These are phyloP conservation scores for Pedetes capensis DNA, from an alignment of 2,113 vertebrate genomes.

Conservation along the genomic window DNA sequence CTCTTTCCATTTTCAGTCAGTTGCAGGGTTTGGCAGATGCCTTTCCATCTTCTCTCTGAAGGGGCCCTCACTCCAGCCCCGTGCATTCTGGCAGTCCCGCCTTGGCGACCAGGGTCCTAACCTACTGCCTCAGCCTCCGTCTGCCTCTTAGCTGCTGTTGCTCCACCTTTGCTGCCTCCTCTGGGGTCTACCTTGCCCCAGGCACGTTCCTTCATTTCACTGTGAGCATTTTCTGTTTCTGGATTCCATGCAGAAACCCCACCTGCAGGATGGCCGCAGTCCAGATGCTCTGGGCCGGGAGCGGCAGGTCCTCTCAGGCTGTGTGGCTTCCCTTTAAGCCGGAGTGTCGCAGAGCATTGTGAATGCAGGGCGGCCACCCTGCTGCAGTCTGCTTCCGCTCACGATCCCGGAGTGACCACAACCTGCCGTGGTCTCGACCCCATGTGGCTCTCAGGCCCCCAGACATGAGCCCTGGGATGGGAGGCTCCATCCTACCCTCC, in stretches of 20 bases:
- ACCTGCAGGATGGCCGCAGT: not conserved
- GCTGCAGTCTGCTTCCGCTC: fast-evolving
- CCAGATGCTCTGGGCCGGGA: fast-evolving
- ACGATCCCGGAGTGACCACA: not conserved
- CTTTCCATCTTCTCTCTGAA: not conserved
- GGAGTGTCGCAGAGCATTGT: fast-evolving
- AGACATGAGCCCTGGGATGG: fast-evolving
- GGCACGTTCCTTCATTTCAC: fast-evolving
- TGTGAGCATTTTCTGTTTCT: no score
- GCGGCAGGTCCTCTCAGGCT: not conserved
- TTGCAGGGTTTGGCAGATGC: not conserved
- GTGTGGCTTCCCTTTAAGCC: not conserved
- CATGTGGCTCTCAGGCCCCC: fast-evolving
- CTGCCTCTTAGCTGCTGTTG: no score
- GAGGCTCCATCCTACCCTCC: no score
- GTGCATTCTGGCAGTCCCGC: no score
- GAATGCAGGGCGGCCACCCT: not conserved
- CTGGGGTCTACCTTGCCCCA: not conserved
- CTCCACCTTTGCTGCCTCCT: not conserved
- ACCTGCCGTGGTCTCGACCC: no score
- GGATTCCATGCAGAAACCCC: not conserved
- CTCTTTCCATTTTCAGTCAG: not conserved
- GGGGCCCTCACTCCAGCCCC: no score
- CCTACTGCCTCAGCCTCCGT: no score
- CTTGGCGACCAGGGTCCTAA: no score